phyloP scores from a whole-genome alignment of 2,113 vertebrate genomes.

The Pavo muticus region DNA sequence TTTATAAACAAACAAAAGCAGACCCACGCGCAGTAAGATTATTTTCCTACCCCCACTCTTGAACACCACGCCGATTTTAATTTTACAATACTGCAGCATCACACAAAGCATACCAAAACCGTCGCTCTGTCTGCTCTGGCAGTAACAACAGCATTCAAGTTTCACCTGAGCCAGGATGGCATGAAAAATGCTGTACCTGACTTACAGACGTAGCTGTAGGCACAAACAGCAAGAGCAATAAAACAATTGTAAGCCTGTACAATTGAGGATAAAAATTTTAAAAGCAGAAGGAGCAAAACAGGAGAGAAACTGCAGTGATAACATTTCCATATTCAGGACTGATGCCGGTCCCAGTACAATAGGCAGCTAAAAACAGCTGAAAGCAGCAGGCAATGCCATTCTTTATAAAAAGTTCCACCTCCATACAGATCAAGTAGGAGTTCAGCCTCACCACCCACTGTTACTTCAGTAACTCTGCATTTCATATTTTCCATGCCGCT shows the following conservation, averaged over 20 bases:
- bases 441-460: background rate
- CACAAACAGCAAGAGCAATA: background rate
- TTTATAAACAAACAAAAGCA: conserved; percentile 7
- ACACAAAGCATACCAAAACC: background rate
- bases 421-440: fast-evolving
- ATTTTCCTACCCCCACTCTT: background rate
- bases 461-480: background rate
- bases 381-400: background rate
- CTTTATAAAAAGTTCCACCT: background rate
- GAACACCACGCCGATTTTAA: background rate
- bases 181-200: background rate
- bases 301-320: fast-evolving
- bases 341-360: background rate
- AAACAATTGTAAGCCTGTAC: background rate
- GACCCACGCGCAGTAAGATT: background rate
- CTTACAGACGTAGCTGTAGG: background rate
- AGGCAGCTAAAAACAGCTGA: background rate
- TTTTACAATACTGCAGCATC: background rate
- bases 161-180: background rate
- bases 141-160: background rate
- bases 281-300: background rate
- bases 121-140: background rate
- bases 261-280: background rate
- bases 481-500: background rate
- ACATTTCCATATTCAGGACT: background rate